Evolutionary conservation across 2,113 vertebrate species (phyloP).

Genomic region (Rhynchopsitta pachyrhyncha): DNA sequence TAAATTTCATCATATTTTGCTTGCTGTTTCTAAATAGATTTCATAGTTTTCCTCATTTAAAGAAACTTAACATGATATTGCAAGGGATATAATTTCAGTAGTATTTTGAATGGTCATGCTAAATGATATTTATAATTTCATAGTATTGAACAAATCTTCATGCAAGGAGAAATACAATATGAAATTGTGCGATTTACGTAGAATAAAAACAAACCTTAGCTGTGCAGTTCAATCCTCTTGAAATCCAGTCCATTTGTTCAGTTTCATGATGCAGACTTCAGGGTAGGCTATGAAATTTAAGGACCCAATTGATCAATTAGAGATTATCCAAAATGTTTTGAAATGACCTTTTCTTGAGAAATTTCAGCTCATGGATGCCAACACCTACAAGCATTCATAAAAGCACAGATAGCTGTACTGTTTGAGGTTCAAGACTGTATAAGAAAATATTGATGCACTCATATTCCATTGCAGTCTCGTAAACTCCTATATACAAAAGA

Average conservation of each 20-base stretch:
- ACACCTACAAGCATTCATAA: background rate
- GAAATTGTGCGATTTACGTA: background rate
- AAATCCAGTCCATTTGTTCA: background rate
- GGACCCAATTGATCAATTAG: background rate
- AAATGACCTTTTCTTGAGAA: fast-evolving
- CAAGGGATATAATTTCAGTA: background rate
- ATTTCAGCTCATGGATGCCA: background rate
- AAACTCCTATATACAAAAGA: background rate
- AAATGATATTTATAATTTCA: background rate
- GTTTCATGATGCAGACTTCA: background rate
- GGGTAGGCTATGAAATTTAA: background rate
- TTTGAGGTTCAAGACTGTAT: background rate
- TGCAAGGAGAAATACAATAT: background rate
- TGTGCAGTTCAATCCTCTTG: background rate
- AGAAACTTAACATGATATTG: background rate
- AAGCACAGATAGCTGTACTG: background rate
- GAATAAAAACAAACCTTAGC: background rate
- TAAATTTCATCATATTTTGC: background rate
- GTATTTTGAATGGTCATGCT: background rate
- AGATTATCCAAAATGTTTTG: background rate
- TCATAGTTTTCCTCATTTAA: background rate
- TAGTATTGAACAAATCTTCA: background rate
- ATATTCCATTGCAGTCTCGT: background rate
- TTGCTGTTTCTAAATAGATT: background rate
- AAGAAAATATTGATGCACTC: background rate